These are phyloP conservation scores for Edolisoma coerulescens DNA, from an alignment of 2,113 vertebrate species.

Conservation along the genomic window DNA sequence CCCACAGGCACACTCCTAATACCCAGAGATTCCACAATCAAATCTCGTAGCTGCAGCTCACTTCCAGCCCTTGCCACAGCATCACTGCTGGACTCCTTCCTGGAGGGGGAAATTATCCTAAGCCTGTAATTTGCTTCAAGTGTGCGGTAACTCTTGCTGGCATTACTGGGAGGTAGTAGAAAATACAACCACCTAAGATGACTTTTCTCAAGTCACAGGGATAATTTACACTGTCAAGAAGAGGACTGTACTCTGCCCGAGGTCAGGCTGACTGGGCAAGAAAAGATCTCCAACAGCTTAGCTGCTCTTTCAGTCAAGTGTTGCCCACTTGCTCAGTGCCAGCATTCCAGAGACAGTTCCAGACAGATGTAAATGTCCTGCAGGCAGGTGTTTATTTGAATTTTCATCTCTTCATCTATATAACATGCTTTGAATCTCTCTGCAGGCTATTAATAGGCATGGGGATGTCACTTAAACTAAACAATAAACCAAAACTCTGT, in stretches of 20 bases:
- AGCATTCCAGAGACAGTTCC: background rate
- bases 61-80: background rate
- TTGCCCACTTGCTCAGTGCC: background rate
- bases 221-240: background rate
- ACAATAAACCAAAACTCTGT: background rate
- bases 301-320: background rate
- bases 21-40: background rate
- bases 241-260: background rate
- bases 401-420: background rate
- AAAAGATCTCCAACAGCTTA: background rate
- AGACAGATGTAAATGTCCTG: background rate
- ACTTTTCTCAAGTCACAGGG: background rate
- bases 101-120: background rate
- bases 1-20: background rate
- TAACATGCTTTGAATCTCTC: background rate
- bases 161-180: background rate
- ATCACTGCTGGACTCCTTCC: background rate
- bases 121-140: background rate
- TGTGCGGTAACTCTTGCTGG: background rate
- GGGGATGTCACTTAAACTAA: background rate
- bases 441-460: background rate
- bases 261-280: background rate
- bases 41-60: background rate
- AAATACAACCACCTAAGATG: background rate
- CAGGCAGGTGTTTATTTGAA: background rate